phyloP scores from a whole-genome alignment of 2,113 vertebrate species.

The Hypocryptadius cinnamomeus region DNA sequence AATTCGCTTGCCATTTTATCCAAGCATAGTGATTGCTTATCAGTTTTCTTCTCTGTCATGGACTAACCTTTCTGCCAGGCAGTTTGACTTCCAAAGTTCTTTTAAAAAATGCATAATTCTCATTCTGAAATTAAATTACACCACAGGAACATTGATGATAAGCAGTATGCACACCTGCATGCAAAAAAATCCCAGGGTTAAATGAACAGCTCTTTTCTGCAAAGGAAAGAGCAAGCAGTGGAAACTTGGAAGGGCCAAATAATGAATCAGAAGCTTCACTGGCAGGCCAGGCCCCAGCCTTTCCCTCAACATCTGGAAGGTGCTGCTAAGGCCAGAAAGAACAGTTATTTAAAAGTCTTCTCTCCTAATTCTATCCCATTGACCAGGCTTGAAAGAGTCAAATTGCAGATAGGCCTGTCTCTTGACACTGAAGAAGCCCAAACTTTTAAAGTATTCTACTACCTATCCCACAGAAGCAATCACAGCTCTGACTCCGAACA shows the following conservation, averaged over 20 bases:
- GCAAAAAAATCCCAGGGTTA: neutral
- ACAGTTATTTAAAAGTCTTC: neutral
- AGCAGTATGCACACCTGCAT: neutral
- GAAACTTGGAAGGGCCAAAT: neutral
- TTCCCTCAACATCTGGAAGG: neutral
- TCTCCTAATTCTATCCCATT: neutral
- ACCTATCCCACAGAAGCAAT: neutral
- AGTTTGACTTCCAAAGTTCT: neutral
- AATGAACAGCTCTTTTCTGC: neutral
- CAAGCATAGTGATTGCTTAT: neutral
- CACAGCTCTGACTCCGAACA: neutral
- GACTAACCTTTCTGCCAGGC: neutral
- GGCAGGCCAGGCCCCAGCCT: neutral
- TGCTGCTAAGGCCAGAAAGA: neutral
- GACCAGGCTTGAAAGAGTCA: neutral
- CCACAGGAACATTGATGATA: neutral
- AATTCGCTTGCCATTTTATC: neutral
- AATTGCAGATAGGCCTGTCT: neutral
- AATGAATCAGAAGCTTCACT: neutral
- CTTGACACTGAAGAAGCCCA: neutral
- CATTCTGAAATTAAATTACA: neutral
- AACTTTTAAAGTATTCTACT: neutral
- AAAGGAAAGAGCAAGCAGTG: neutral
- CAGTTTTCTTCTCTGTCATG: neutral
- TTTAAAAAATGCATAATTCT: neutral